Base-by-base conservation (phyloP, 2,113 vertebrate genomes). In the Aphyosemion australe region DNA sequence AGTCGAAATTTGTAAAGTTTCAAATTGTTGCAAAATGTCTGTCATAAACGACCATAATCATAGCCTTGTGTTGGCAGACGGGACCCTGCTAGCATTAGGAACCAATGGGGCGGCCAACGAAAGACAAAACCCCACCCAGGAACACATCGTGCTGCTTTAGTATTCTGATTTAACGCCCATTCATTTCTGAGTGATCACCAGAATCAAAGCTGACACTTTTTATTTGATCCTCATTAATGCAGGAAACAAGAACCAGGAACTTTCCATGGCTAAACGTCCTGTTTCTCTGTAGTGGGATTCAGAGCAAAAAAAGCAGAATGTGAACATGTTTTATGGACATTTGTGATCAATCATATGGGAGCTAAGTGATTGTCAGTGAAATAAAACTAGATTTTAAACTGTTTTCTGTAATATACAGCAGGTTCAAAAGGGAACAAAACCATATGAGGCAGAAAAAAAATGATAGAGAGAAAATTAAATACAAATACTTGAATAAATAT, bases 151-250 rank as follows among this genome's bases (percentile, higher is more conserved):
- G 62, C 47, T 67, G 67, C 45, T 72, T 60, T 72, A n/a, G 31
- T 37, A 42, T 61, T 72, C 37, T 69, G 46, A 69, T 39, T 76
- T 62, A 71, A 74, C 42, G 50, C 51, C 45, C 65, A 78, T 72
- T 78, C 57, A 66, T 64, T 81, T 61, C 61, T 57, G 63, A 31
- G 20, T 57, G 34, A 55, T 62, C 20, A 39, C 51, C 61, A 18
- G 83, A 87, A 87, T 86, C 49, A 58, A 85, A 81, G 45, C 51
- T 77, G 85, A 89, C 79, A 83, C 61, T 69, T 83, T 69, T 61
- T 80, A 72, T 63, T 79, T 76, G 68, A 72, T 61, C 34, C 11
- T 3, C 73, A 83, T 82, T 81, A 87, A 80, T 78, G 65, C 83
- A 82, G 74, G 65, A 82, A 87, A 88, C 79, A 69, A 70, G 43